Conservation (phyloP, 2,888 invertebrate species). For the Nephrotoma flavescens region DNA sequence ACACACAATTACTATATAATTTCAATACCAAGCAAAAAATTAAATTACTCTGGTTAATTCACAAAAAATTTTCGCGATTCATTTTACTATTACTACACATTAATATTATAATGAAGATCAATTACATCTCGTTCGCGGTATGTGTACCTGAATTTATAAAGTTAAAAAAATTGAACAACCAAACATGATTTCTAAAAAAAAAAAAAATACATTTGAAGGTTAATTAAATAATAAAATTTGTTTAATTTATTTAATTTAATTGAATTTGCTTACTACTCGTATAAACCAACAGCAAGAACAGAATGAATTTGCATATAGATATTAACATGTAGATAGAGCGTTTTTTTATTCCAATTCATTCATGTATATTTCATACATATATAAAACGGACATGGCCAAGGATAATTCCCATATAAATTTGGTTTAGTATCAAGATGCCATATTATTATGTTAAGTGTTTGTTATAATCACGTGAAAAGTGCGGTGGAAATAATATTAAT, state of each 20-base stretch:
- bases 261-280: not conserved
- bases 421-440: not conserved
- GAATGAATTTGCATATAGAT: not conserved
- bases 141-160: not conserved
- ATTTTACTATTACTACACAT: not conserved
- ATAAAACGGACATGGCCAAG: not conserved
- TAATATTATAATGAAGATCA: not conserved
- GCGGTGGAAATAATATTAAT: not conserved
- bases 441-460: not conserved
- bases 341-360: not conserved
- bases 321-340: not conserved
- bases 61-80: not conserved
- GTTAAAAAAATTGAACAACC: not conserved
- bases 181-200: not conserved
- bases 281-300: not conserved
- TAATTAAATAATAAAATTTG: not conserved
- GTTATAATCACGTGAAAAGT: not conserved
- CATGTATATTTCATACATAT: not conserved
- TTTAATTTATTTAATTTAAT: not conserved
- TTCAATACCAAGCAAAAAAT: not conserved
- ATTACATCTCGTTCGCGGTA: not conserved
- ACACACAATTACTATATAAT: not conserved
- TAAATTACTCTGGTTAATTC: not conserved
- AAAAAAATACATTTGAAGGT: not conserved
- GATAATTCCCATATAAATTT: not conserved